phyloP scores from a whole-genome alignment of 2,888 invertebrate genomes.

The Drepana falcataria region DNA sequence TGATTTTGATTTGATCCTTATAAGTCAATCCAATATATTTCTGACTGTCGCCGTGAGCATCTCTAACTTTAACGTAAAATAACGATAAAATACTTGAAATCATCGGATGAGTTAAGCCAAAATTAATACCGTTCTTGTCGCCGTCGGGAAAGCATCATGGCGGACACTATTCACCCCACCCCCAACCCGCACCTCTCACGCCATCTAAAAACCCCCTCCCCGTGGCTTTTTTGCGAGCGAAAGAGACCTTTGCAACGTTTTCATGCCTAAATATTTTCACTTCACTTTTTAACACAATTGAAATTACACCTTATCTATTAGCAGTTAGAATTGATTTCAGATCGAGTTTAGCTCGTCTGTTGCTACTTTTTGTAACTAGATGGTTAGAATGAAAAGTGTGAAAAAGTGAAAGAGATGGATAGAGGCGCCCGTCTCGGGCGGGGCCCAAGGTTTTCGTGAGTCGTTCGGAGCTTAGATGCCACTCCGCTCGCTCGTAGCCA shows the following conservation, averaged over 20 bases:
- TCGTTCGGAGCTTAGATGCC: constrained; percentile 74
- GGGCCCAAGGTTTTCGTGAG: constrained; percentile 76
- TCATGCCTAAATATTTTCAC: constrained; percentile 77
- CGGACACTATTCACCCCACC: constrained; percentile 49
- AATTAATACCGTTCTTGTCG: constrained; percentile 74
- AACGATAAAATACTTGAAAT: constrained; percentile 60
- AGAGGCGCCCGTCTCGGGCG: constrained; percentile 76
- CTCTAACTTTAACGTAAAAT: constrained; percentile 15
- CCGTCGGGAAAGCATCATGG: constrained; percentile 69
- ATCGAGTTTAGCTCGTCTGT: not conserved
- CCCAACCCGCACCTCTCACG: constrained; percentile 29
- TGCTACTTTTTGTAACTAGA: constrained; percentile 26
- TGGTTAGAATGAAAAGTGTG: constrained; percentile 69
- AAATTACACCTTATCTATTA: constrained; percentile 11
- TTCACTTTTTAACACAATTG: constrained; percentile 14
- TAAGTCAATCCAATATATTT: too few species aligned
- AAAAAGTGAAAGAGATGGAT: constrained; percentile 78
- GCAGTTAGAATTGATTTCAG: constrained; percentile 19
- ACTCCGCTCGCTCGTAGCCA: constrained; percentile 51
- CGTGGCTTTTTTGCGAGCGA: constrained; percentile 76
- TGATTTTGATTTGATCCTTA: too few species aligned
- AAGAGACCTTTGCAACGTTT: constrained; percentile 73
- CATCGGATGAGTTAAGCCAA: constrained; percentile 66
- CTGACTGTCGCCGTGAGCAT: not conserved
- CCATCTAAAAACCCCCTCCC: constrained; percentile 42